Base-by-base conservation (phyloP, 2,888 invertebrate genomes). In the Eupithecia inturbata region DNA sequence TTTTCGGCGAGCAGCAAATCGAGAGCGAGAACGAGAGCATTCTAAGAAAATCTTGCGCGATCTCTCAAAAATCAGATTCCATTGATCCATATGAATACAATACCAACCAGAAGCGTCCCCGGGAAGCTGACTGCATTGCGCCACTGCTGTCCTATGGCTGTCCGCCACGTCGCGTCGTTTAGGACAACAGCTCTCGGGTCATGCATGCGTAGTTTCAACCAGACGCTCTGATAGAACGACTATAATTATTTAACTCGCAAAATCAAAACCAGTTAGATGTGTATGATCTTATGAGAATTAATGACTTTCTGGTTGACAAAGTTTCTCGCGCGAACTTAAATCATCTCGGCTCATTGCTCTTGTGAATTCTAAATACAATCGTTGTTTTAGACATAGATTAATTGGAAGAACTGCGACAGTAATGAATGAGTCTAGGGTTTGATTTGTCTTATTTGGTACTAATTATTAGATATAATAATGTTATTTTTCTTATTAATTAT, bases 241-340 rank as follows among this genome's bases (percentile, higher is more conserved):
- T 0, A 6, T 45, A 31, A 31, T 31, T 31, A 45, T 5, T n/a
- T 41, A 41, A 14, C 12, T 26, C 39, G 22, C 14, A 26, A 26
- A 66, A 39, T 64, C 22, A 66, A 66, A 64, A 41, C 16, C n/a
- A 66, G 22, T 41, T 16, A 57, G 39, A 66, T 36, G 36, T 39
- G 14, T 39, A 10, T 4, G 39, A 39, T 71, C 60, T 68, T 66
- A 71, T 66, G 41, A 66, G 16, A 71, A 66, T 71, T 63, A 72
- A 71, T 75, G 22, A 62, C 71, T 75, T 69, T 74, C 68, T 71
- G 60, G 22, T 39, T 67, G 68, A 69, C 69, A 67, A 75, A 75
- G 28, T 66, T 71, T 71, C 45, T 71, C 49, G 69, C n/a, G 10
- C 28, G 67, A 67, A 26, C 36, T 73, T 22, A 28, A 62, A 75